Conservation (phyloP, 2,113 vertebrate genomes). For the Circaetus cinerascens region DNA sequence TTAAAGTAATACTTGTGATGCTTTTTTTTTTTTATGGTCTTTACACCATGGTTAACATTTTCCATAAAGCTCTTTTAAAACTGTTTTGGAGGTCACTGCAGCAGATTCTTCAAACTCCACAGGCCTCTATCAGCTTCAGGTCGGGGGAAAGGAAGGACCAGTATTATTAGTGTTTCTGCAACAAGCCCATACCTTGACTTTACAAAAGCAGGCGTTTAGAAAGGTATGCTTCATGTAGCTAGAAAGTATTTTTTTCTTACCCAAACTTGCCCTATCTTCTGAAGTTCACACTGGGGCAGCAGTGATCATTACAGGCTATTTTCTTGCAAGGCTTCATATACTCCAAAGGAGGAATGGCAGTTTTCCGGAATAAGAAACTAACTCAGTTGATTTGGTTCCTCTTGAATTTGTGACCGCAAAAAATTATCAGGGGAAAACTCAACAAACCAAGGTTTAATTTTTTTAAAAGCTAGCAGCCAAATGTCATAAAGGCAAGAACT, state of each 20-base stretch:
- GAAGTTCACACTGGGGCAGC: background rate
- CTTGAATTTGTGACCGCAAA: background rate
- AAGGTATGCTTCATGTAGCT: background rate
- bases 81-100: background rate
- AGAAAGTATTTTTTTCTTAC: background rate
- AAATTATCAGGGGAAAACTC: background rate
- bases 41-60: background rate
- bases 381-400: background rate
- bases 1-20: background rate
- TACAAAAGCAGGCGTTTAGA: background rate
- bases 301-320: background rate
- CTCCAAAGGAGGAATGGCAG: background rate
- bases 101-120: background rate
- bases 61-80: background rate
- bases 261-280: background rate
- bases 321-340: background rate
- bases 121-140: rapidly evolving
- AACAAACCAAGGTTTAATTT: background rate
- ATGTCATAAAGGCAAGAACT: background rate
- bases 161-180: background rate
- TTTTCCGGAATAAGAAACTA: background rate
- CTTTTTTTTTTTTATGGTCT: background rate
- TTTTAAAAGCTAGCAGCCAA: background rate
- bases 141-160: background rate
- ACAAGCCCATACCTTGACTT: background rate